Evolutionary conservation across 2,113 vertebrate genomes (phyloP).

Genomic region (Ciconia maguari): DNA sequence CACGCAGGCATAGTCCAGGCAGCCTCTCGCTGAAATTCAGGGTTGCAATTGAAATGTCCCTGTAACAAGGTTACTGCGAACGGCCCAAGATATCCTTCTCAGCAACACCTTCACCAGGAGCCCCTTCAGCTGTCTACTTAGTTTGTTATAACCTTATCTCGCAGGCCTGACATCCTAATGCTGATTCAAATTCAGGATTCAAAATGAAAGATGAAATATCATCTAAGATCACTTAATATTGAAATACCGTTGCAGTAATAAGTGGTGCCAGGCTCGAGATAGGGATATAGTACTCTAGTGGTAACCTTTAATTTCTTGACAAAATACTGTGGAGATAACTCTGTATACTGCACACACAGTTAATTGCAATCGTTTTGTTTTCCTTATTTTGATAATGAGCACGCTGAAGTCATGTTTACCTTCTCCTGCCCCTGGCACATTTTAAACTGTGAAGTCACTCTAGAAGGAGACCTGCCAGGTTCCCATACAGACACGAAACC

Average conservation of each 20-base stretch:
- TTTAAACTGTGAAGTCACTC: neutral
- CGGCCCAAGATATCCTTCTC: conserved; percentile 38
- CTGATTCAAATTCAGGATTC: conserved; percentile 74
- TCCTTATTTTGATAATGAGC: conserved; percentile 44
- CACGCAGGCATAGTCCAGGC: conserved; percentile 34
- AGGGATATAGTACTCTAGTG: conserved; percentile 42
- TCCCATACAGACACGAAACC: neutral
- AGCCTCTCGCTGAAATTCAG: conserved; percentile 62
- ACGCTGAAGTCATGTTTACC: neutral
- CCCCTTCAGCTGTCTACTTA: conserved; percentile 51
- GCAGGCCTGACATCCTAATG: conserved; percentile 51
- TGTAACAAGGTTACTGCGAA: conserved; percentile 65
- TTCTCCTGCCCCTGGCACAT: neutral
- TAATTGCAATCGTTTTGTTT: conserved; percentile 54
- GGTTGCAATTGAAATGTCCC: conserved; percentile 56
- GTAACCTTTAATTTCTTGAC: conserved; percentile 75
- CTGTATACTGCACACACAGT: neutral
- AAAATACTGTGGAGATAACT: conserved; percentile 49
- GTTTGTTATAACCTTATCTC: conserved; percentile 64
- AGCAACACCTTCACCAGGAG: conserved; percentile 31
- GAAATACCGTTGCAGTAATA: conserved; percentile 67
- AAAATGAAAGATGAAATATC: conserved; percentile 74
- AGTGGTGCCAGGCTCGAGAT: conserved; percentile 52
- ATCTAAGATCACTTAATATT: conserved; percentile 70
- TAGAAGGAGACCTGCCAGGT: neutral